phyloP scores from a whole-genome alignment of 2,113 vertebrate species.

The Tympanuchus pallidicinctus region DNA sequence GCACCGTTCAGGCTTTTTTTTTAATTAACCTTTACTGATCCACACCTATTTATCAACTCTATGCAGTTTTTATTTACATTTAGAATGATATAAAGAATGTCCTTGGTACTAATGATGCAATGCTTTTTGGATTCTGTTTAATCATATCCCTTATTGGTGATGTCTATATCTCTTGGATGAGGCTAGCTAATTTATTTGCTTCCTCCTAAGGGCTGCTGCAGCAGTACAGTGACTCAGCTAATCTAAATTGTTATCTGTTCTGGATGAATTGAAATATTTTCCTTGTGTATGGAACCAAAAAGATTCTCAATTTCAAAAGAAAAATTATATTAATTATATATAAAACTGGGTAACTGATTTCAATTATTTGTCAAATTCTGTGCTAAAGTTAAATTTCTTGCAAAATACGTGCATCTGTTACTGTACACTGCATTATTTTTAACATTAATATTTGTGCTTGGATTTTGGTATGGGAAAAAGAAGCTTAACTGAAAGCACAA shows the following conservation, averaged over 20 bases:
- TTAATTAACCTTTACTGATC: not conserved
- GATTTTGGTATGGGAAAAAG: not conserved
- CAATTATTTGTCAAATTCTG: not conserved
- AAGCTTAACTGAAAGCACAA: not conserved
- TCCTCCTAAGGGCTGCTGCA: not conserved
- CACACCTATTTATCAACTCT: not conserved
- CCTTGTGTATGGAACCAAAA: not conserved
- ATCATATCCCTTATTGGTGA: not conserved
- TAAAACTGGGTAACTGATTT: not conserved
- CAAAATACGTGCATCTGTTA: not conserved
- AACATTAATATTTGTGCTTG: not conserved
- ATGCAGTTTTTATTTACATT: not conserved
- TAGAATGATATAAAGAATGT: not conserved
- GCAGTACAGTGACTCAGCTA: conserved; percentile 33
- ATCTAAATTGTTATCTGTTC: not conserved
- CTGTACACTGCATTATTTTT: not conserved
- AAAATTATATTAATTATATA: not conserved
- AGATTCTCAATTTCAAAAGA: not conserved
- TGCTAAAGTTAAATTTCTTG: not conserved
- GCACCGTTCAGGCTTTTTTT: conserved; percentile 10
- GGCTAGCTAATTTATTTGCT: not conserved
- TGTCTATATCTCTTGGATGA: not conserved
- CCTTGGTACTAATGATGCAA: not conserved
- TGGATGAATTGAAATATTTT: not conserved
- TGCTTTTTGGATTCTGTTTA: not conserved